A percentile compares a stretch with the other conserved stretches of the same genome.
These are phyloP conservation scores for Hartigia nigra DNA, from an alignment of 2,888 invertebrate genomes.

Conservation along the genomic window DNA sequence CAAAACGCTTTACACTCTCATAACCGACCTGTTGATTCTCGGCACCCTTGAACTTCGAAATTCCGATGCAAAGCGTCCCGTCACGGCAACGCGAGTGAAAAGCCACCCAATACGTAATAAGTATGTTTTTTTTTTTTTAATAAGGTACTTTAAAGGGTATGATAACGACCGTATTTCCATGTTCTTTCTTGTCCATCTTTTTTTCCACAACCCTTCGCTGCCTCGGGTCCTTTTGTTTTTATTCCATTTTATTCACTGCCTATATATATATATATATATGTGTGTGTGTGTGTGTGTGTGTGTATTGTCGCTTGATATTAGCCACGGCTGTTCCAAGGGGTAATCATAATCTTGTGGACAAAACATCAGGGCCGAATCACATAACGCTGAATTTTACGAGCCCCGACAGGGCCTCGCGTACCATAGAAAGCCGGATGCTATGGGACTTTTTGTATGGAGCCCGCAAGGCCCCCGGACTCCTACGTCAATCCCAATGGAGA, in stretches of 20 bases:
- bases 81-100: not conserved
- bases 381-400: constrained; percentile 59
- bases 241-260: not conserved
- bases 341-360: constrained; percentile 60
- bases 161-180: not conserved
- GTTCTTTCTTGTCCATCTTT: not conserved
- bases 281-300: too few species aligned
- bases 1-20: constrained; percentile 65
- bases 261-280: not conserved
- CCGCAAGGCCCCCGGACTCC: constrained; percentile 27
- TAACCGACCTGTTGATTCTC: constrained; percentile 64
- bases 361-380: constrained; percentile 56
- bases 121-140: not conserved
- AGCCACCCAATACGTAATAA: not conserved
- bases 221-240: not conserved
- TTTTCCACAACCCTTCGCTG: not conserved
- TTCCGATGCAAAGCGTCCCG: not conserved
- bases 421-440: constrained; percentile 46
- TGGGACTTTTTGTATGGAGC: constrained; percentile 49
- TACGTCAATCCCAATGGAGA: constrained; percentile 27
- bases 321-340: constrained; percentile 52
- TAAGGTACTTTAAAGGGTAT: not conserved
- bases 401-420: constrained; percentile 33
- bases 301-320: constrained; percentile 61
- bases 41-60: constrained; percentile 2